Base-by-base conservation (phyloP, 1,140 invertebrate genomes). In the Procambarus virginalis region DNA sequence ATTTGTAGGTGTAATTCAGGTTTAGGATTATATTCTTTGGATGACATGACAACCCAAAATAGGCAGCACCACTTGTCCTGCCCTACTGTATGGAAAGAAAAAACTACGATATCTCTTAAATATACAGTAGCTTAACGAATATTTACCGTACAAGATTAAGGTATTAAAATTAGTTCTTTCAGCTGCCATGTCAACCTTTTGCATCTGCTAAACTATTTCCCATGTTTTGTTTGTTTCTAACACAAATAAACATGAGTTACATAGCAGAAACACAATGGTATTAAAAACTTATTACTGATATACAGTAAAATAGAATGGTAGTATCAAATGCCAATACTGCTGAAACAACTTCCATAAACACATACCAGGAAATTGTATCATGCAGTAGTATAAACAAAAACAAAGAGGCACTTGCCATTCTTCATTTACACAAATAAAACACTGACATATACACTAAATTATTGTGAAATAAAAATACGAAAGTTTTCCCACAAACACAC, bases 371-470 rank as follows among this genome's bases (percentile, higher is more conserved):
- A 68, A n/a, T 68, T 68, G 64, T 68, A 68, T 2, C 64, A 68
- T 68, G n/a, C 64, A 68, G 64, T n/a, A 68, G 64, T 68, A 68
- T 68, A 68, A 68, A 68, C 64, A 68, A 68, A 68, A 68, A n/a
- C 64, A 68, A 68, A 34, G 34, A 34, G 34, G 34, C 34, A 34
- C 34, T 34, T 34, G 34, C 34, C 34, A 34, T 1, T 34, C 34
- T 34, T 34, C 34, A 34, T 34, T 34, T 34, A 34, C 34, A 34
- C 34, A 34, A 34, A 34, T 34, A 34, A 34, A 34, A 34, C 34
- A 34, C 1, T 34, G 34, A 34, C 34, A 34, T 34, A 34, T 34
- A 34, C 34, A 34, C 34, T 0, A 34, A 34, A 34, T 34, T 34
- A 34, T 34, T 34, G 34, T 34, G 34, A 34, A 34, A 34, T 34